Percentiles rank a stretch among this genome's conserved stretches.
Conservation (phyloP, 2,113 vertebrate species). For the Oryzias woworae region DNA sequence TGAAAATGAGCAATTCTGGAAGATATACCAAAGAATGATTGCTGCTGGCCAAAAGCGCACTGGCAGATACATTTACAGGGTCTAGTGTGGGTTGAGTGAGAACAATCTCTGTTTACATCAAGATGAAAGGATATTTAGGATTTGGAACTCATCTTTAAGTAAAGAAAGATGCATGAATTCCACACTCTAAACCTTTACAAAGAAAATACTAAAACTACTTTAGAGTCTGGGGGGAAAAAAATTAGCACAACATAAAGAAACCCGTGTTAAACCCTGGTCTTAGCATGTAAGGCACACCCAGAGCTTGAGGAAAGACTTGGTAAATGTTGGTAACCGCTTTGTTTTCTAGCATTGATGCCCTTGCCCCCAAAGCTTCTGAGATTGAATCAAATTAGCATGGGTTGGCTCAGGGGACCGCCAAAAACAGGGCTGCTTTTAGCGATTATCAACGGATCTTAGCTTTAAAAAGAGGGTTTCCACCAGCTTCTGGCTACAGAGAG, state of each 20-base stretch:
- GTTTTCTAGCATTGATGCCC: conserved; percentile 39
- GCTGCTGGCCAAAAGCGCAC: no score
- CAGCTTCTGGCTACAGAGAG: conserved; percentile 56
- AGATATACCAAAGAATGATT: no score
- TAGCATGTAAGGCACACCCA: conserved; percentile 16
- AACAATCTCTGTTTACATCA: no score
- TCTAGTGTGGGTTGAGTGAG: no score
- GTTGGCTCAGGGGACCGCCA: conserved; percentile 58
- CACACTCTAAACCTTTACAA: no score
- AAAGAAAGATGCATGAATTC: no score
- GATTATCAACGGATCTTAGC: conserved; percentile 77
- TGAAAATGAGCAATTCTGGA: no score
- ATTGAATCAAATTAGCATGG: conserved; percentile 68
- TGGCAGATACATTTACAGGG: no score
- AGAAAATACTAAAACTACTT: neutral
- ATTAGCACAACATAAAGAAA: neutral
- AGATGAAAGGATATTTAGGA: no score
- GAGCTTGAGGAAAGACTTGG: conserved; percentile 9
- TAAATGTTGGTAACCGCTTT: conserved; percentile 44
- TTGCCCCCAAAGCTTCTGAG: conserved; percentile 39
- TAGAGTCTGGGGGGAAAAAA: neutral
- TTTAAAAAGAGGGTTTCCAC: conserved; percentile 67
- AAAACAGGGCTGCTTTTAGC: conserved; percentile 77
- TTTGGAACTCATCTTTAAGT: no score
- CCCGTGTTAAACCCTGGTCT: neutral